phyloP scores from a whole-genome alignment of 2,113 vertebrate species.

The Ictalurus furcatus region DNA sequence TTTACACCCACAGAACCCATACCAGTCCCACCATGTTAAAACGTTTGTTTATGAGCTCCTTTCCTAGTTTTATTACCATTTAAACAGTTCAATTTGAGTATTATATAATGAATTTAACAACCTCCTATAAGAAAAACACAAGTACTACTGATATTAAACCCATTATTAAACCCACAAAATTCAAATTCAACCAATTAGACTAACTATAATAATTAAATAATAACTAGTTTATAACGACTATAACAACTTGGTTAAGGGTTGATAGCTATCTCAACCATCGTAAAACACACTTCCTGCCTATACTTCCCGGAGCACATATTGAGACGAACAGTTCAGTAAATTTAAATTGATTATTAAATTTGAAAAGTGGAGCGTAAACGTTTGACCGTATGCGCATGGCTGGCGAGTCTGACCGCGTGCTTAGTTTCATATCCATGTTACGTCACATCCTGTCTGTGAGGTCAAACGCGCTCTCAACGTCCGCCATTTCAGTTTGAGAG shows the following conservation, averaged over 20 bases:
- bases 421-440: background rate
- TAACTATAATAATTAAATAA: background rate
- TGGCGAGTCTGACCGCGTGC: background rate
- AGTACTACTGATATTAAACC: background rate
- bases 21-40: background rate
- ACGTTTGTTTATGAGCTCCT: background rate
- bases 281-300: background rate
- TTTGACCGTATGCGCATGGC: conserved; percentile 44
- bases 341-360: background rate
- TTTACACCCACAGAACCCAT: background rate
- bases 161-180: background rate
- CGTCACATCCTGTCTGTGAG: conserved; percentile 88
- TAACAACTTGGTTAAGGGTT: background rate
- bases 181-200: background rate
- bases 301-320: background rate
- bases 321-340: background rate
- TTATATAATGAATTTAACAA: background rate
- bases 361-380: background rate
- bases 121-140: background rate
- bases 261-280: background rate
- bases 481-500: conserved; percentile 80
- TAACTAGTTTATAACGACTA: background rate
- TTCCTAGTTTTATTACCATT: background rate
- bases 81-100: background rate
- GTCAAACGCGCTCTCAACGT: conserved; percentile 75